Percentiles rank a stretch among this genome's conserved stretches.
These are phyloP conservation scores for Arctia plantaginis DNA, from an alignment of 2,888 invertebrate species.

Conservation along the genomic window DNA sequence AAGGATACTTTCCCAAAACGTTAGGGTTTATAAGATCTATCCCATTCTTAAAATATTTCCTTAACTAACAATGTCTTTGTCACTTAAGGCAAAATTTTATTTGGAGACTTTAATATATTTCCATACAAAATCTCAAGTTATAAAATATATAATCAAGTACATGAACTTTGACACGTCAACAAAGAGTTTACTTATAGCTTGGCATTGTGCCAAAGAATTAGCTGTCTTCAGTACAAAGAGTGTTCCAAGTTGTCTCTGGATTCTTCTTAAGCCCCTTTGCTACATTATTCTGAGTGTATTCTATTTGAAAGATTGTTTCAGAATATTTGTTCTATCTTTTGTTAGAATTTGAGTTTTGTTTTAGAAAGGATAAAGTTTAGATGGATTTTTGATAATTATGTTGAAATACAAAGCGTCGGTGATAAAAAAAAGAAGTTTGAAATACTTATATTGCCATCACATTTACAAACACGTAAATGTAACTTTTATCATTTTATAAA, in stretches of 20 bases:
- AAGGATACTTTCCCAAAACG: no score
- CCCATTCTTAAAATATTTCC: no score
- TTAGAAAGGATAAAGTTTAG: neutral
- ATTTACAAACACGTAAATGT: no score
- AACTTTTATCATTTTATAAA: no score
- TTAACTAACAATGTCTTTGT: neutral
- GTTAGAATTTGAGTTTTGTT: neutral
- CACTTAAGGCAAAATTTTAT: no score
- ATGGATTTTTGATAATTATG: neutral
- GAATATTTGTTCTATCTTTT: neutral
- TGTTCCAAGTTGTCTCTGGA: slow-evolving; percentile 17
- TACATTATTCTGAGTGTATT: slow-evolving; percentile 31
- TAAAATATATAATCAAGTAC: slow-evolving; percentile 26
- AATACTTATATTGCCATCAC: no score
- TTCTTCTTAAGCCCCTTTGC: slow-evolving; percentile 39
- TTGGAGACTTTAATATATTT: neutral
- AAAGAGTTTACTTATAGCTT: slow-evolving; percentile 42
- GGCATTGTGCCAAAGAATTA: slow-evolving; percentile 36
- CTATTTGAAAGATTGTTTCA: slow-evolving; percentile 3
- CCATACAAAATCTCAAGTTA: slow-evolving; percentile 7
- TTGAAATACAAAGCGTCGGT: no score
- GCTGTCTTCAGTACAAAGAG: slow-evolving; percentile 38
- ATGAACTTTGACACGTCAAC: slow-evolving; percentile 47
- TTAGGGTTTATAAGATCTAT: no score
- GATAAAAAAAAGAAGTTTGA: no score